Base-by-base conservation (phyloP, 2,888 invertebrate genomes). In the Onchidella celtica region DNA sequence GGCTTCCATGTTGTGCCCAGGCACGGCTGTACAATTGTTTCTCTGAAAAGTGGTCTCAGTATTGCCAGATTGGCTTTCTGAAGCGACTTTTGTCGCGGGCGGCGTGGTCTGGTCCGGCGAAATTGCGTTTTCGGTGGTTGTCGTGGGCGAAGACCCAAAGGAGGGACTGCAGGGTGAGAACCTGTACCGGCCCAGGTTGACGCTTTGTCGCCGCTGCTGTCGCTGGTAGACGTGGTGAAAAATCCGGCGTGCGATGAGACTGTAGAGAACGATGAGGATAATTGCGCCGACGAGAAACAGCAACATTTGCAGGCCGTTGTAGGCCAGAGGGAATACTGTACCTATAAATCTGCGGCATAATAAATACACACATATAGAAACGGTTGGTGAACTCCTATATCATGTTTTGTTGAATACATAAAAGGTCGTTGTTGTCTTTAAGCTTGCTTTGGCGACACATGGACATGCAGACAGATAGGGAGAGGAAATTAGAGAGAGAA, bases 221-320 rank as follows among this genome's bases (percentile, higher is more conserved):
- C 81, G 40, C 59, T 63, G 78, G 27, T 69, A 74, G 24, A 72
- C 76, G 69, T 85, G 85, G 24, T 63, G 57, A 70, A 77, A 83
- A 24, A 85, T 78, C 47, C 68, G 65, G 69, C 81, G 80, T 9
- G 79, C 83, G 47, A 85, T 83, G 74, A 82, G 81, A 1, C 59
- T 57, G 75, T 85, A 85, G n/a, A 85, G 75, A 14, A 72, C 69
- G n/a, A 80, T 63, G 0, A 85, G 82, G 2, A 38, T 83, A 32
- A 83, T 21, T 9, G 83, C 83, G 0, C 85, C 85, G 9, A 78
- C 55, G 1, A 80, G 32, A 69, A 85, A 85, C 21, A 83, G 65
- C 3, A 80, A 32, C 72, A 83, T 81, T 79, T 85, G 85, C 55
- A 85, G 69, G 34, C 79, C 32, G 65, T 82, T 83, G 83, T 82